These are phyloP conservation scores for Drosophila affinis DNA, from an alignment of 2,888 invertebrate species.

Conservation along the genomic window DNA sequence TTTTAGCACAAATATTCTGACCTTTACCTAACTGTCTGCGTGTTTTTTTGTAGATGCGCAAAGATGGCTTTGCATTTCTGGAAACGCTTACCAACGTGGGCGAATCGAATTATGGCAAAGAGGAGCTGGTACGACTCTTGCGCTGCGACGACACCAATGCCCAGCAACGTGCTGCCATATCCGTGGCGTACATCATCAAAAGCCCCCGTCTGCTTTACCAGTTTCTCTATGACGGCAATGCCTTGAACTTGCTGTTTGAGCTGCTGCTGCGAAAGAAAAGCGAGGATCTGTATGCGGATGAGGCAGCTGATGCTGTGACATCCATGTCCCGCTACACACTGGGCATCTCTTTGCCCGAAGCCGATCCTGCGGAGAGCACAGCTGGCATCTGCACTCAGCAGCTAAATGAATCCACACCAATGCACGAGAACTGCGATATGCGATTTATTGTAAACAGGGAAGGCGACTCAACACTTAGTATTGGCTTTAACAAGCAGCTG, in stretches of 20 bases:
- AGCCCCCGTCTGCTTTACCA: slow-evolving; percentile 81
- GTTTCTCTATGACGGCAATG: slow-evolving; percentile 82
- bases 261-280: slow-evolving; percentile 77
- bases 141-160: slow-evolving; percentile 76
- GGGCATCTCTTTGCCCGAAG: slow-evolving; percentile 73
- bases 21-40: not conserved
- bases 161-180: slow-evolving; percentile 82
- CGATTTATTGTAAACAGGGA: slow-evolving; percentile 71
- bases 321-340: slow-evolving; percentile 79
- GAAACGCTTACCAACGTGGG: slow-evolving; percentile 82
- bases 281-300: slow-evolving; percentile 75
- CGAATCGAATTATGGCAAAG: slow-evolving; percentile 83
- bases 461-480: slow-evolving; percentile 48
- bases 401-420: slow-evolving; percentile 40
- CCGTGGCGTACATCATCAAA: slow-evolving; percentile 82
- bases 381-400: slow-evolving; percentile 35
- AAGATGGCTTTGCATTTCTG: slow-evolving; percentile 78
- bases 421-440: slow-evolving; percentile 78
- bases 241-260: slow-evolving; percentile 77
- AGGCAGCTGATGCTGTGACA: slow-evolving; percentile 82
- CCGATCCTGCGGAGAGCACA: slow-evolving; percentile 48
- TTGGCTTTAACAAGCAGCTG: slow-evolving; percentile 80
- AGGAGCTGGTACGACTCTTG: slow-evolving; percentile 81
- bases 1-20: not conserved
- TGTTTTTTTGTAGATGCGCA: slow-evolving; percentile 69